Conservation (phyloP, 2,797 vertebrate genomes). For the Fundulus diaphanus region DNA sequence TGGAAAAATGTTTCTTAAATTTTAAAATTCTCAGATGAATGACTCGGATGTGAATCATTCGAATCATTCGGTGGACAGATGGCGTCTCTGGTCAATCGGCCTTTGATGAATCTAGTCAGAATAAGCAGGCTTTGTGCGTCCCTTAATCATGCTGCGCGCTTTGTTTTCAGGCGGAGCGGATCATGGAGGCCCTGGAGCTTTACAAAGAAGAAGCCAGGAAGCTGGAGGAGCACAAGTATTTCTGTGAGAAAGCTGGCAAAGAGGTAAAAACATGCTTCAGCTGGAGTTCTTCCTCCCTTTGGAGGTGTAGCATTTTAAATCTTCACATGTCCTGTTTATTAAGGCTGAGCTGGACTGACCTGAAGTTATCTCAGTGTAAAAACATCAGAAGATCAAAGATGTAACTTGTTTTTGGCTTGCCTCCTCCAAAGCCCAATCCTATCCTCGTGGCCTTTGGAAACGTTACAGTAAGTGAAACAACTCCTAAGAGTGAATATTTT, state of each 20-base stretch:
- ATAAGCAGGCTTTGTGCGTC: neutral
- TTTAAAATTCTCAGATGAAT: too few relatives aligned
- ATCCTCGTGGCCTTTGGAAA: slow-evolving; percentile 90
- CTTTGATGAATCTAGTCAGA: too few relatives aligned
- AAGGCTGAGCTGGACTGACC: neutral
- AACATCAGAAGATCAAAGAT: neutral
- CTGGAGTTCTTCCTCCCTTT: neutral
- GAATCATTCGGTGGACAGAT: too few relatives aligned
- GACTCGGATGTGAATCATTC: too few relatives aligned
- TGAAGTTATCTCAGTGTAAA: neutral
- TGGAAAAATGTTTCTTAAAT: too few relatives aligned
- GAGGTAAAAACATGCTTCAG: slow-evolving; percentile 76
- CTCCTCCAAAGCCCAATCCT: slow-evolving; percentile 85
- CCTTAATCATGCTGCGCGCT: neutral
- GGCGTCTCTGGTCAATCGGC: too few relatives aligned
- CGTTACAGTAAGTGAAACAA: slow-evolving; percentile 83
- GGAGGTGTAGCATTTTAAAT: too few relatives aligned
- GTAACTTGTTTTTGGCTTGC: slow-evolving; percentile 29
- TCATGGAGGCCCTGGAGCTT: slow-evolving; percentile 97
- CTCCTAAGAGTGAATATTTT: neutral
- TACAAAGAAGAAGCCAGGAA: slow-evolving; percentile 89
- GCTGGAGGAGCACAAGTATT: slow-evolving; percentile 85
- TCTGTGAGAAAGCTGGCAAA: slow-evolving; percentile 88
- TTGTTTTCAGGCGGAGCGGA: slow-evolving; percentile 87
- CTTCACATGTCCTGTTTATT: neutral